Evolutionary conservation across 2,888 invertebrate genomes (phyloP), one percentile per base, ranked within the genome.

Genomic region (Polymixis lichenea): DNA sequence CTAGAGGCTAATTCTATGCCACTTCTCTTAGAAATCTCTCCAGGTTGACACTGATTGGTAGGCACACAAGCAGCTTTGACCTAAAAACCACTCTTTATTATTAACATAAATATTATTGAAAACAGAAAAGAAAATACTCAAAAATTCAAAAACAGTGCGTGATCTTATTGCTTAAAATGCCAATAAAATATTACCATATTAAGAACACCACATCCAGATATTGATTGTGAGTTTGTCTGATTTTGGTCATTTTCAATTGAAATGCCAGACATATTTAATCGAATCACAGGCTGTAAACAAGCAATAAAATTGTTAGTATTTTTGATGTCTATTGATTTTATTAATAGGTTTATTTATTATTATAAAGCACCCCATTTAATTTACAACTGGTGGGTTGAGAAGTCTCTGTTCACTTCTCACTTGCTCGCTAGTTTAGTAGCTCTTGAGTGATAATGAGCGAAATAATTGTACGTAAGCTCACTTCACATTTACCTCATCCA

Each of bases 61-160:
- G 51, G 32, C 22, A 51, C 51, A 32, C 49, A 22, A 66, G 32
- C 51, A 51, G 32, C 4, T 32, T 32, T 32, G 32, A 66, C 51
- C 66, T 66, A 1, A 49, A 66, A 66, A 66, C 66, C 66, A 51
- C 51, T 28, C 65, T 51, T 65, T 51, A 51, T 28, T 28, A 51
- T 22, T 28, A 66, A 28, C 25, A 51, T 22, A 32, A 53, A 6
- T 2, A 32, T 3, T 28, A 51, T 7, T 28, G 51, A 53, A 32
- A 55, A 19, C 0, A 51, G 7, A 28, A 66, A 22, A 22, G 28
- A 7, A 51, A 28, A 51, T 19, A 25, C 5, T 25, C 19, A 49
- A 49, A 49, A 46, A 25, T 13, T 55, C n/a, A 53, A 67, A 67
- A 67, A 62, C 43, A 62, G 62, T 62, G 15, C 13, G 17, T 3